Evolutionary conservation across 2,113 vertebrate genomes (phyloP).

Genomic region (Prinia subflava): DNA sequence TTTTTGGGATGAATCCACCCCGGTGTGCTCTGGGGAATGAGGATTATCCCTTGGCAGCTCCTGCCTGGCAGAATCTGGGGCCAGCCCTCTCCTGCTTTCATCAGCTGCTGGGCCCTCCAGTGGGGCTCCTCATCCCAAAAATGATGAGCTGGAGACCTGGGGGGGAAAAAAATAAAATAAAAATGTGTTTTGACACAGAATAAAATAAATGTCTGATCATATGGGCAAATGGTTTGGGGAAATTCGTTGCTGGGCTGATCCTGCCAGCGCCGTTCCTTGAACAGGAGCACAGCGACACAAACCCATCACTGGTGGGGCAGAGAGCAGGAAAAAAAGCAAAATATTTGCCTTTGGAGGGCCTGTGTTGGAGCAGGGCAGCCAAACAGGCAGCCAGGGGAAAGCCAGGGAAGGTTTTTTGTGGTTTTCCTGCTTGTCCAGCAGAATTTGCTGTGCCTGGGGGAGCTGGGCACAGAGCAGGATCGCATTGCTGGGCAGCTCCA

Average conservation of each 20-base stretch:
- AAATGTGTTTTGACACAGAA: not conserved
- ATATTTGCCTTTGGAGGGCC: not conserved
- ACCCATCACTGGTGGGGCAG: not conserved
- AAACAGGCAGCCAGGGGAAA: not conserved
- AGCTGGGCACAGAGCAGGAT: not conserved
- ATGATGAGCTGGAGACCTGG: not conserved
- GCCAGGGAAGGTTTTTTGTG: not conserved
- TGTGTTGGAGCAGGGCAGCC: not conserved
- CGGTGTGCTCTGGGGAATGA: not conserved
- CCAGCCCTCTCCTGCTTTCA: not conserved
- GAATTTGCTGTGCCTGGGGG: not conserved
- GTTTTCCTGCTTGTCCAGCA: not conserved
- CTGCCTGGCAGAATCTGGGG: not conserved
- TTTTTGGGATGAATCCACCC: not conserved
- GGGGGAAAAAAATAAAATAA: rapidly evolving
- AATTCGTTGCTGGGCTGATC: not conserved
- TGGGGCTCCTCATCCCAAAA: not conserved
- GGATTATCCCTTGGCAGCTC: not conserved
- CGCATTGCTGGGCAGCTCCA: not conserved
- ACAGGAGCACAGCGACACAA: not conserved
- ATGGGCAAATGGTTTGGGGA: not conserved
- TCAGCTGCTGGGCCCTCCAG: not conserved
- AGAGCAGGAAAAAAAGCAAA: not conserved
- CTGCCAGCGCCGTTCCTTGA: not conserved
- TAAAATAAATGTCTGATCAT: not conserved